Evolutionary conservation across 2,797 vertebrate species (phyloP).

Genomic region (Helostoma temminkii): DNA sequence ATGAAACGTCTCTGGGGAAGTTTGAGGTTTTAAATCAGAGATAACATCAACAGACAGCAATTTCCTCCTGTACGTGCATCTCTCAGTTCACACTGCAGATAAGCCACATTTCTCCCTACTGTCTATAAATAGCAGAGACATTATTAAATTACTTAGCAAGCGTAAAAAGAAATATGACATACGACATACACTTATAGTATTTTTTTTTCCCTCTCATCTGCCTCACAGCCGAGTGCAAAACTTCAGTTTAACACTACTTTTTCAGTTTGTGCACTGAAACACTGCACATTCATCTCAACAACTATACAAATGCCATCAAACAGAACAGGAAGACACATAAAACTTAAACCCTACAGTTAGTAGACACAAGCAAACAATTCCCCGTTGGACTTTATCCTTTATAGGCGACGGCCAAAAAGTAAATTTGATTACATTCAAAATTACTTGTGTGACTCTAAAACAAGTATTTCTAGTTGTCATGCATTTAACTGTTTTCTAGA

Average conservation of each 20-base stretch:
- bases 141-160: not conserved
- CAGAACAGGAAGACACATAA: not conserved
- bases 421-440: not conserved
- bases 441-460: not conserved
- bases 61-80: not conserved
- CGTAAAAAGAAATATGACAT: not conserved
- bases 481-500: not conserved
- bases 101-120: not conserved
- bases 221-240: too few relatives aligned
- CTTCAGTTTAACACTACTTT: not conserved
- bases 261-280: not conserved
- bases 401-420: not conserved
- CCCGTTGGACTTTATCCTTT: not conserved
- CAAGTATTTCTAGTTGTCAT: not conserved
- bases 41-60: slow-evolving; percentile 1
- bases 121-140: not conserved
- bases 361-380: not conserved
- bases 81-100: not conserved
- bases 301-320: not conserved
- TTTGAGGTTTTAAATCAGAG: slow-evolving; percentile 14
- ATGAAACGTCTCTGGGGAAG: not conserved
- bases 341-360: not conserved
- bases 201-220: not conserved
- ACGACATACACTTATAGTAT: not conserved
- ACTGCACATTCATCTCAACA: not conserved